Percentiles rank a stretch among this genome's conserved stretches.
Conservation (phyloP, 2,797 vertebrate genomes). For the Semotilus atromaculatus region DNA sequence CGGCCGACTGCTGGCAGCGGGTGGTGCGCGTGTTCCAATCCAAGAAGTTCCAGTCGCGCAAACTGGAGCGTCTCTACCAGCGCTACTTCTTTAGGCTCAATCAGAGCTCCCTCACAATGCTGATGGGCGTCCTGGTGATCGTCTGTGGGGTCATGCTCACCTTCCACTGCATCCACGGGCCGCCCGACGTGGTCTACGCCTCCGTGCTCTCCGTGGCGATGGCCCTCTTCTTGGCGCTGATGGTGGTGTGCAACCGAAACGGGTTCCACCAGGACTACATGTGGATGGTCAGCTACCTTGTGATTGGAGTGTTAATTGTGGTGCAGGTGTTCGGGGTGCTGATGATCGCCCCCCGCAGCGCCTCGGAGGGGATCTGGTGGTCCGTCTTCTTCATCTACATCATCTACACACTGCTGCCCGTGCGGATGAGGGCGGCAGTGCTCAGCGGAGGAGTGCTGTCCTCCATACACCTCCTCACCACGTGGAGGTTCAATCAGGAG, state of each 20-base stretch:
- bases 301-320: slow-evolving; percentile 85
- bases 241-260: slow-evolving; percentile 94
- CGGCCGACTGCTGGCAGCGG: slow-evolving; percentile 84
- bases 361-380: slow-evolving; percentile 93
- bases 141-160: slow-evolving; percentile 90
- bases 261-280: slow-evolving; percentile 98
- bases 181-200: slow-evolving; percentile 79
- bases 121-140: slow-evolving; percentile 94
- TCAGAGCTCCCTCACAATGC: slow-evolving; percentile 96
- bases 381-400: slow-evolving; percentile 97
- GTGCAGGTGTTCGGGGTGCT: slow-evolving; percentile 89
- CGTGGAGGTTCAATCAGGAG: slow-evolving; percentile 87
- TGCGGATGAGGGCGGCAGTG: slow-evolving; percentile 93
- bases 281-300: slow-evolving; percentile 97
- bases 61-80: slow-evolving; percentile 96
- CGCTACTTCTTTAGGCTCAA: slow-evolving; percentile 98
- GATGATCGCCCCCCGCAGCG: slow-evolving; percentile 85
- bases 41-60: slow-evolving; percentile 94
- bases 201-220: slow-evolving; percentile 85
- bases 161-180: slow-evolving; percentile 88
- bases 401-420: slow-evolving; percentile 95
- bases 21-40: slow-evolving; percentile 91
- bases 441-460: slow-evolving; percentile 88
- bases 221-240: slow-evolving; percentile 88
- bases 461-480: slow-evolving; percentile 85